These are phyloP conservation scores for Ctenochaetus hawaiiensis DNA, from an alignment of 2,797 vertebrate genomes.

Conservation along the genomic window DNA sequence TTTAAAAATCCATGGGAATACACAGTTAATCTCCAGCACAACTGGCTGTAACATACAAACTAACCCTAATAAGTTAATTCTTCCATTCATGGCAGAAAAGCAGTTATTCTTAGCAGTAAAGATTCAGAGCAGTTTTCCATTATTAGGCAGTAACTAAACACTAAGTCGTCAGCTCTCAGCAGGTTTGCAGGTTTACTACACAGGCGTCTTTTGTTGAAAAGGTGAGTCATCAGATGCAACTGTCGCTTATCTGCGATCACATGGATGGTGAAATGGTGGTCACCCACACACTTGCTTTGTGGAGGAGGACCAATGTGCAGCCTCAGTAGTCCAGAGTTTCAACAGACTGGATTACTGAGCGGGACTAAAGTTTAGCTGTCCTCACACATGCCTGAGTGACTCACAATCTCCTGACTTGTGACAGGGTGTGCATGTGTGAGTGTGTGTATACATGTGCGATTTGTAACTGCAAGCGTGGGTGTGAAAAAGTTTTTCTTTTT, in stretches of 20 bases:
- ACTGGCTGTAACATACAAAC: constrained; percentile 8
- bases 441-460: background rate
- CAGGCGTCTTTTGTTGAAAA: constrained; percentile 31
- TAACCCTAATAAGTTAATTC: background rate
- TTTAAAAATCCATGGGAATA: background rate
- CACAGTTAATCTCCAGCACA: background rate
- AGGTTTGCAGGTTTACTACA: constrained; percentile 25
- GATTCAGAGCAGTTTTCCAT: constrained; percentile 4
- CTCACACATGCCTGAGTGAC: constrained; percentile 55
- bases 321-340: constrained; percentile 51
- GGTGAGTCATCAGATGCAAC: constrained; percentile 58
- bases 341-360: constrained; percentile 52
- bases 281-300: constrained; percentile 45
- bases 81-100: constrained; percentile 14
- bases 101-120: constrained; percentile 5
- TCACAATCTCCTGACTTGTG: constrained; percentile 57
- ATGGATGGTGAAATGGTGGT: constrained; percentile 31
- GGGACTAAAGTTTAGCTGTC: constrained; percentile 38
- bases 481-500: constrained; percentile 15
- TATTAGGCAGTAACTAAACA: constrained; percentile 16
- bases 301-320: constrained; percentile 42
- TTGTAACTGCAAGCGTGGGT: background rate
- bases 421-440: constrained; percentile 14
- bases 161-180: constrained; percentile 3
- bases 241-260: constrained; percentile 34